phyloP scores from a whole-genome alignment of 2,797 vertebrate genomes.

The Coreius guichenoti region DNA sequence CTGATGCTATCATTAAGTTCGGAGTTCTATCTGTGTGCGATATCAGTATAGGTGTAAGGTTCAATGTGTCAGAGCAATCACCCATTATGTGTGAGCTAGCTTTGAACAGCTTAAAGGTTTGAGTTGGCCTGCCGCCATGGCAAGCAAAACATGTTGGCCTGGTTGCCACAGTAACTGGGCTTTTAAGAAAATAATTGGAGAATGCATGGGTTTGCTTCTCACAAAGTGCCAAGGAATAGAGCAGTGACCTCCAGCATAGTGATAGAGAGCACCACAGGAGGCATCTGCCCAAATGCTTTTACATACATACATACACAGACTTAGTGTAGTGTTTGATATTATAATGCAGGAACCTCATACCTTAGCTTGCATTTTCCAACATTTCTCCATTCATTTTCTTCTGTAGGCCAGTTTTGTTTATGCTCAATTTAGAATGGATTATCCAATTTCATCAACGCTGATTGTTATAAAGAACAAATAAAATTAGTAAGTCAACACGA shows the following conservation, averaged over 20 bases:
- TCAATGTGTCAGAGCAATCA: slow-evolving; percentile 12
- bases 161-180: slow-evolving; percentile 60
- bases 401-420: neutral
- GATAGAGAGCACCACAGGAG: slow-evolving; percentile 46
- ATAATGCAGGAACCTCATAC: slow-evolving; percentile 23
- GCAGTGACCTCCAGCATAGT: slow-evolving; percentile 54
- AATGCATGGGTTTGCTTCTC: slow-evolving; percentile 53
- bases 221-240: slow-evolving; percentile 54
- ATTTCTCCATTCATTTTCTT: neutral
- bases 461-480: neutral
- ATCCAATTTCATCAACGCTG: neutral
- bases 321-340: slow-evolving; percentile 40
- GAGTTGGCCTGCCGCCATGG: slow-evolving; percentile 58
- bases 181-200: slow-evolving; percentile 57
- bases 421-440: neutral
- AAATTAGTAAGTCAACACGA: neutral
- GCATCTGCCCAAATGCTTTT: slow-evolving; percentile 50
- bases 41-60: slow-evolving; percentile 21
- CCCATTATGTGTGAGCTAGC: slow-evolving; percentile 27
- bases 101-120: slow-evolving; percentile 50
- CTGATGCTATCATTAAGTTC: neutral
- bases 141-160: slow-evolving; percentile 52
- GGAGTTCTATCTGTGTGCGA: neutral
- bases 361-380: slow-evolving; percentile 14
- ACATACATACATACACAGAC: slow-evolving; percentile 37